phyloP scores from a whole-genome alignment of 1,140 invertebrate genomes.

The Magallana gigas region DNA sequence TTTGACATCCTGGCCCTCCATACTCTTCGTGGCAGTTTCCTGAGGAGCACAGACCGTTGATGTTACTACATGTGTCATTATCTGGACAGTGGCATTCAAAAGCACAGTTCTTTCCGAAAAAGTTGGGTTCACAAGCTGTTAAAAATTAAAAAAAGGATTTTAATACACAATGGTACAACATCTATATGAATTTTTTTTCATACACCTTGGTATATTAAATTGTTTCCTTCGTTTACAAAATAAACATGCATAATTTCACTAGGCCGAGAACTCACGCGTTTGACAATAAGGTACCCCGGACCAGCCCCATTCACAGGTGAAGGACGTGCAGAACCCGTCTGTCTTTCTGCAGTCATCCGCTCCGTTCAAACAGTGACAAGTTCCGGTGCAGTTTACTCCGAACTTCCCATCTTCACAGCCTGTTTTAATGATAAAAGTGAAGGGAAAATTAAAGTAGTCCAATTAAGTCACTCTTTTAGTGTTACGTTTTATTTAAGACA shows the following conservation, averaged over 20 bases:
- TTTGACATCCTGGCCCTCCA: constrained; percentile 63
- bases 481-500: too few relatives aligned
- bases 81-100: constrained; percentile 61
- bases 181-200: too few relatives aligned
- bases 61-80: constrained; percentile 53
- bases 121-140: constrained; percentile 54
- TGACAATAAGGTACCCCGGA: constrained; percentile 48
- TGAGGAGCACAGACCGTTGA: constrained; percentile 57
- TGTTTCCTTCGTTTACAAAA: background rate
- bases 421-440: constrained; percentile 26
- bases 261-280: constrained; percentile 24
- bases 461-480: too few relatives aligned
- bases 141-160: background rate
- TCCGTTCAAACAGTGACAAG: constrained; percentile 68
- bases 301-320: constrained; percentile 48
- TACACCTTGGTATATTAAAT: too few relatives aligned
- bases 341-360: constrained; percentile 55
- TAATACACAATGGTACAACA: background rate
- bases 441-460: background rate
- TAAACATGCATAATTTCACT: background rate
- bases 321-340: constrained; percentile 58
- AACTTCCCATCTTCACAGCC: constrained; percentile 61
- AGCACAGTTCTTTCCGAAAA: constrained; percentile 58
- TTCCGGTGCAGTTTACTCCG: constrained; percentile 63
- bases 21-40: constrained; percentile 61